phyloP scores from a whole-genome alignment of 2,888 invertebrate genomes.

The Tineola bisselliella region DNA sequence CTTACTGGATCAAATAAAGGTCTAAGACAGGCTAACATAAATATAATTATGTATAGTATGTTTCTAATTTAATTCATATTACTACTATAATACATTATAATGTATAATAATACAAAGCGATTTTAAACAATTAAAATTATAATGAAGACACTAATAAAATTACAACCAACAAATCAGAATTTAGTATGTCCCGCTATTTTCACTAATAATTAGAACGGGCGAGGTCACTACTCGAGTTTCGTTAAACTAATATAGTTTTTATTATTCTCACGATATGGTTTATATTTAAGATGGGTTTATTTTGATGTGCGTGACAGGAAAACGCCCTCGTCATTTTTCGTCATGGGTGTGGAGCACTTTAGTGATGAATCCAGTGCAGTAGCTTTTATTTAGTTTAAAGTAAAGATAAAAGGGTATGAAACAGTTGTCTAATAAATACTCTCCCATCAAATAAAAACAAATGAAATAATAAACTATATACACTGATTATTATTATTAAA shows the following conservation, averaged over 20 bases:
- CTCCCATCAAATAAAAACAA: too few relatives aligned
- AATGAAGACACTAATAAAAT: conserved; percentile 25
- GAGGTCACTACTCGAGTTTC: conserved; percentile 28
- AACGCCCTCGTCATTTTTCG: conserved; percentile 46
- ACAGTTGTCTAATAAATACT: too few relatives aligned
- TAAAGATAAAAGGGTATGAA: background rate
- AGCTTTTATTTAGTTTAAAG: background rate
- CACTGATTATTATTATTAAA: too few relatives aligned
- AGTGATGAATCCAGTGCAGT: conserved; percentile 12
- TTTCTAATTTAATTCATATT: too few relatives aligned
- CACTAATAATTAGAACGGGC: conserved; percentile 33
- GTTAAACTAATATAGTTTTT: conserved; percentile 30
- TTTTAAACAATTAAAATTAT: conserved; percentile 12
- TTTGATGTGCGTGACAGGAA: conserved; percentile 44
- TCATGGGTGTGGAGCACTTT: conserved; percentile 33
- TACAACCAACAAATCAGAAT: conserved; percentile 36
- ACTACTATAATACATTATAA: too few relatives aligned
- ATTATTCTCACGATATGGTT: conserved; percentile 26
- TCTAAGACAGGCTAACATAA: too few relatives aligned
- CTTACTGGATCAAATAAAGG: too few relatives aligned
- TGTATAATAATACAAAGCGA: background rate
- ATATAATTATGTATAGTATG: too few relatives aligned
- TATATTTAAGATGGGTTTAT: conserved; percentile 23
- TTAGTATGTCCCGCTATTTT: conserved; percentile 36
- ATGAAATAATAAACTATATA: too few relatives aligned